A percentile compares a stretch with the other conserved stretches of the same genome.
Evolutionary conservation across 2,888 invertebrate species (phyloP).

Genomic region (Acholoe squamosa): DNA sequence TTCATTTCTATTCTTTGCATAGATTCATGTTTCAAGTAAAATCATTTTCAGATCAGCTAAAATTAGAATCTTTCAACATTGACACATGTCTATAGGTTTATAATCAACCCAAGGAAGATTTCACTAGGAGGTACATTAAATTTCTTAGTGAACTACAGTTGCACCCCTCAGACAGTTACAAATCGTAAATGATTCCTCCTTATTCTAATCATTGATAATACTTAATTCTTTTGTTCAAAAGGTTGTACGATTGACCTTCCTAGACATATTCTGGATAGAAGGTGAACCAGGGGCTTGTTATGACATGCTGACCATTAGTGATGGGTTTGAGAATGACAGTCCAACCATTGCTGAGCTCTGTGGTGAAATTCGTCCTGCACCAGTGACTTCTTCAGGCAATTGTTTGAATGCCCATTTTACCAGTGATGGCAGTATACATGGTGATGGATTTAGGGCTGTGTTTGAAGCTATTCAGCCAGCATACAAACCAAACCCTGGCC

Average conservation of each 20-base stretch:
- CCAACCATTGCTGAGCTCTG: neutral
- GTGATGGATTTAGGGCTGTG: neutral
- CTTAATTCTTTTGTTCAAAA: neutral
- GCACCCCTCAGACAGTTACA: no score
- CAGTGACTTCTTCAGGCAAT: conserved; percentile 2
- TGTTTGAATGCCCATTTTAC: neutral
- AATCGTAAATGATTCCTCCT: no score
- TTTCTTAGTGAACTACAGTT: no score
- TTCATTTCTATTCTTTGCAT: no score
- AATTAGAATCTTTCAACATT: no score
- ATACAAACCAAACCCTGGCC: neutral
- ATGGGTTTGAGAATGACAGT: neutral
- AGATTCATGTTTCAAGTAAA: no score
- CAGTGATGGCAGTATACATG: neutral
- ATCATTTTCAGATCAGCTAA: no score
- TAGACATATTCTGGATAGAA: neutral
- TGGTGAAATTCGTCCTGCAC: neutral
- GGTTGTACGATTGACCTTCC: neutral
- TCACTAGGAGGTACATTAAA: no score
- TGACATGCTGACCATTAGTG: neutral
- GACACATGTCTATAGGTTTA: no score
- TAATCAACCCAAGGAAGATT: no score
- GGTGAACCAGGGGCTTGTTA: neutral
- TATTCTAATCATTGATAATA: neutral
- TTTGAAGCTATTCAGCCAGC: neutral